Conservation (phyloP, 2,113 vertebrate genomes). For the Caranx ignobilis region DNA sequence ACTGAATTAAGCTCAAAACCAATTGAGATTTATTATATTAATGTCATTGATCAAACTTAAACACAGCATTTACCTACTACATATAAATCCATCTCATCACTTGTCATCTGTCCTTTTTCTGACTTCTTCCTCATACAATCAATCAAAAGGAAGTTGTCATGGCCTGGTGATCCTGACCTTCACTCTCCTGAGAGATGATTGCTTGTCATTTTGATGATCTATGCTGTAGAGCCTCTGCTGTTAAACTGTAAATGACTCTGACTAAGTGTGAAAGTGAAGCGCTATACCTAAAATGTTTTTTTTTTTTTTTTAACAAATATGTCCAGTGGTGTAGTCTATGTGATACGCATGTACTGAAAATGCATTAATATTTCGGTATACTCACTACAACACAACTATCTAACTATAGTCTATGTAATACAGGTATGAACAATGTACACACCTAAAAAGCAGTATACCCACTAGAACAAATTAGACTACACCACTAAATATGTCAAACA, state of each 20-base stretch:
- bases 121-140: not conserved
- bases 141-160: slow-evolving; percentile 16
- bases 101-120: slow-evolving; percentile 6
- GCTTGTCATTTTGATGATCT: slow-evolving; percentile 35
- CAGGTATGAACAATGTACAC: no score
- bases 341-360: no score
- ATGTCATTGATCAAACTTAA: not conserved
- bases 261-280: not conserved
- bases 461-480: no score
- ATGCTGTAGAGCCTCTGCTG: slow-evolving; percentile 11
- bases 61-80: not conserved
- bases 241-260: slow-evolving; percentile 16
- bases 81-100: slow-evolving; percentile 28
- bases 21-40: not conserved
- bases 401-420: no score
- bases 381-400: no score
- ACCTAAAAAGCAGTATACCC: no score
- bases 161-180: slow-evolving; percentile 26
- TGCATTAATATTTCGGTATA: no score
- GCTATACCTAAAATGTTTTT: not conserved
- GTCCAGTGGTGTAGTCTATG: no score
- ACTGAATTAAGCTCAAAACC: not conserved
- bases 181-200: slow-evolving; percentile 30
- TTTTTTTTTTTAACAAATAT: no score
- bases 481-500: not conserved